Conservation (phyloP, 2,888 invertebrate genomes). For the Penaeus monodon region DNA sequence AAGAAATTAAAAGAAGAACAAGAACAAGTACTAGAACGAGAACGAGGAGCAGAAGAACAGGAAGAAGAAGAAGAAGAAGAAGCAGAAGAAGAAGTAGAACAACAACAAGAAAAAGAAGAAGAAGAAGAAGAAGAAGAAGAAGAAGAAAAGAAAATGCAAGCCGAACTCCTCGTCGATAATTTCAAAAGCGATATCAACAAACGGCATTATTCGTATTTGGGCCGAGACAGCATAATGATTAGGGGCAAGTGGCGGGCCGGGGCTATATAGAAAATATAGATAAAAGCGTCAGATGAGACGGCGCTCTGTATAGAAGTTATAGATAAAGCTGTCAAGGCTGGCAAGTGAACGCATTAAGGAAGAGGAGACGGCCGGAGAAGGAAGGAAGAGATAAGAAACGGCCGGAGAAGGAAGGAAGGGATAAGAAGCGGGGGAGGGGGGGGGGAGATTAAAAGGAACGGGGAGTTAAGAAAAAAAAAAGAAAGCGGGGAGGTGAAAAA, state of each 20-base stretch:
- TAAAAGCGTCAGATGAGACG: constrained; percentile 24
- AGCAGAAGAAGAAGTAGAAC: background rate
- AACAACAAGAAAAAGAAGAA: background rate
- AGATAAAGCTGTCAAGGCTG: constrained; percentile 28
- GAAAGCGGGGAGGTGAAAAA: background rate
- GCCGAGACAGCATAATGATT: constrained; percentile 27
- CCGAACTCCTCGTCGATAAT: too few species aligned
- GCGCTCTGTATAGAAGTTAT: constrained; percentile 6
- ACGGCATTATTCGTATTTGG: constrained; percentile 28
- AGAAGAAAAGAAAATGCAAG: background rate
- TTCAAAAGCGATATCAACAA: constrained; percentile 17
- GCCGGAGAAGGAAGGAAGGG: background rate
- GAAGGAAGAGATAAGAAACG: background rate
- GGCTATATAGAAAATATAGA: constrained; percentile 38
- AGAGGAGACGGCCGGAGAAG: background rate
- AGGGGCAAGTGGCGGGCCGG: constrained; percentile 24
- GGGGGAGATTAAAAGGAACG: background rate
- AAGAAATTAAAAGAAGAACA: background rate
- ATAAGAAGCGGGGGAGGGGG: background rate
- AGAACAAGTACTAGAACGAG: background rate
- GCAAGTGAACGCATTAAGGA: background rate
- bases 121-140: background rate
- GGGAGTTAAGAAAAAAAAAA: background rate
- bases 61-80: background rate
- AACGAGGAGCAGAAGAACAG: too few species aligned